Base-by-base conservation (phyloP, 2,113 vertebrate species). In the Todiramphus chloris region DNA sequence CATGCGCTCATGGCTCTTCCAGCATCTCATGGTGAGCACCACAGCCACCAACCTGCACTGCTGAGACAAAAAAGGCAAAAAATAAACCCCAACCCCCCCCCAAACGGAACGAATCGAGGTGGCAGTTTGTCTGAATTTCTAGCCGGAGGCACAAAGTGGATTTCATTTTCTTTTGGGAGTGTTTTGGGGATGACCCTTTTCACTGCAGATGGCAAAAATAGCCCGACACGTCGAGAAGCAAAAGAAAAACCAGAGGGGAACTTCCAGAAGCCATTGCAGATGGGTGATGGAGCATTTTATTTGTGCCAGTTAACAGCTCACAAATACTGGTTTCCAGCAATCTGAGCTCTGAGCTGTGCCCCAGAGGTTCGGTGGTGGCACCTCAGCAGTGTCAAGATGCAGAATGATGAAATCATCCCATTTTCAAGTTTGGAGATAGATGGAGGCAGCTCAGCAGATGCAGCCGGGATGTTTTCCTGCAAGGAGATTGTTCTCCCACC, bases 1-100 rank as follows among this genome's bases (percentile, higher is more conserved):
- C 97, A 99, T 99, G 99, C 99, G 99, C 95, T 99, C 99, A 84
- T 99, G 99, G 99, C 99, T 99, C 97, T 99, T 99, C 98, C 99
- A 99, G 96, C 99, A 99, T 95, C 99, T 99, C 97, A 99, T 99
- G 99, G 99, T 99, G 98, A 98, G 99, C 92, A 72, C 81, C 9
- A 0, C 11, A 6, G 44, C 51, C 3, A 1, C 28, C 66, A n/a
- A 41, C 59, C 51, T 84, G 14, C 18, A 31, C 31, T 11, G 2
- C 1, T 2, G 12, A 5, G 10, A 15, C 21, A 21, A 43, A 21
- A 18, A 43, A 64, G 39, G 12, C 2, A 10, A 2, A 31, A 62
- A 58, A 8, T n/a, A 39, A 41, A 41, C 13, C 12, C 10, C 8
- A 41, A 11, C 39, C 59, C 21, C 6, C 0, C 6, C 35, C 31